Evolutionary conservation across 2,888 invertebrate genomes (phyloP), one percentile per base, ranked within the genome.

Genomic region (Oscheius sp.): DNA sequence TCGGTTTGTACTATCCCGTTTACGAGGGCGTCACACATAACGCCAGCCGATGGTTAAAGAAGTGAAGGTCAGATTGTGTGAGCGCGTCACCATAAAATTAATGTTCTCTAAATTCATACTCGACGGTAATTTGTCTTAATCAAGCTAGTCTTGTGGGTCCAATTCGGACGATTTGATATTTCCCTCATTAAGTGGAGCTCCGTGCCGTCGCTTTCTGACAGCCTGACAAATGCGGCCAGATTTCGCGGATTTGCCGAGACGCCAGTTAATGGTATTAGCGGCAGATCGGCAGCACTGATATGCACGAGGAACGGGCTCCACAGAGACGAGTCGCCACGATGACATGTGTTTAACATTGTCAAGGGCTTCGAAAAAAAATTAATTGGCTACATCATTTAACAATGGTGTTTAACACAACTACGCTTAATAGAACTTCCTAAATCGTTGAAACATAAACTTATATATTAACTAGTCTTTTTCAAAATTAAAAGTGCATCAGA

Each of bases 261-360:
- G 47, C 47, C 49, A 45, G 41, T 49, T 65, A 65, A 65, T 65
- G 65, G 65, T 65, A 65, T 65, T 65, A 65, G 65, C 65, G 54
- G 28, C 41, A 65, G 65, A 65, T 65, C 49, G 65, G 30, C 24
- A 63, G 49, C 54, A 32, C 54, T 54, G 65, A 65, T 65, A 65
- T 20, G 22, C 3, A 12, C 47, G 47, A 20, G 12, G 47, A 47
- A 41, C 41, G 41, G 36, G 41, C 41, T 20, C 14, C 47, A 17
- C 24, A 6, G 22, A 24, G 47, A 47, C 20, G 47, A 47, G 47
- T 4, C 20, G 24, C 20, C 47, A 20, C 20, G 24, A 14, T 47
- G 47, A 41, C 41, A 41, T 22, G 36, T 36, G 8, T 36, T 36
- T 36, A 36, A 36, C 14, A 36, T 36, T 9, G 36, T 36, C 14